Percentiles rank a stretch among this genome's conserved stretches.
phyloP scores from a whole-genome alignment of 2,113 vertebrate species.

The Felis chaus region DNA sequence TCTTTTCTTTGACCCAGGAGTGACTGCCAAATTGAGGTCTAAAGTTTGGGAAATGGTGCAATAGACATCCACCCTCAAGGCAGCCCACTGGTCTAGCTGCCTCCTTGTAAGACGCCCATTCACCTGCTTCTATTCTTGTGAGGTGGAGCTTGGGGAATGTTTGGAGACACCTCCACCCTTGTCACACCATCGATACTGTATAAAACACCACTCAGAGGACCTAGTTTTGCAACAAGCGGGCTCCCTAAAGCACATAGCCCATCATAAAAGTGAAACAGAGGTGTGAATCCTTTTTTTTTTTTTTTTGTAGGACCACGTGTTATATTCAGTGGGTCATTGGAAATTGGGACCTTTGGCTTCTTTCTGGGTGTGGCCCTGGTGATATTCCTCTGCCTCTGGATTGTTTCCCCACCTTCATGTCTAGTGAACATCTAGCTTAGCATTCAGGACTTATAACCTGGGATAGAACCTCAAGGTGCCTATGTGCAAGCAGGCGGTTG shows the following conservation, averaged over 20 bases:
- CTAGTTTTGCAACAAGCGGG: not conserved
- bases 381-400: not conserved
- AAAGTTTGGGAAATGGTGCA: not conserved
- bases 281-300: not conserved
- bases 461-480: not conserved
- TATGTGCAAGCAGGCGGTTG: no score
- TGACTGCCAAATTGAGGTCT: no score
- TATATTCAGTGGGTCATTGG: not conserved
- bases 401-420: not conserved
- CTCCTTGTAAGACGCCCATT: not conserved
- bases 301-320: not conserved
- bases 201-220: not conserved
- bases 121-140: not conserved
- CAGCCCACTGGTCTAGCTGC: no score
- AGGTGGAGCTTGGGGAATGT: not conserved
- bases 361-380: not conserved
- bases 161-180: not conserved
- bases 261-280: not conserved
- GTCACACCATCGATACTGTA: not conserved
- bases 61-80: not conserved
- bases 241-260: not conserved
- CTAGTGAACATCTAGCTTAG: not conserved
- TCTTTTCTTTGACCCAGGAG: not conserved
- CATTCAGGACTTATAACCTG: not conserved
- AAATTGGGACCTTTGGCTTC: not conserved